phyloP scores from a whole-genome alignment of 1,140 invertebrate genomes.

The Drosophila pseudoananassae region DNA sequence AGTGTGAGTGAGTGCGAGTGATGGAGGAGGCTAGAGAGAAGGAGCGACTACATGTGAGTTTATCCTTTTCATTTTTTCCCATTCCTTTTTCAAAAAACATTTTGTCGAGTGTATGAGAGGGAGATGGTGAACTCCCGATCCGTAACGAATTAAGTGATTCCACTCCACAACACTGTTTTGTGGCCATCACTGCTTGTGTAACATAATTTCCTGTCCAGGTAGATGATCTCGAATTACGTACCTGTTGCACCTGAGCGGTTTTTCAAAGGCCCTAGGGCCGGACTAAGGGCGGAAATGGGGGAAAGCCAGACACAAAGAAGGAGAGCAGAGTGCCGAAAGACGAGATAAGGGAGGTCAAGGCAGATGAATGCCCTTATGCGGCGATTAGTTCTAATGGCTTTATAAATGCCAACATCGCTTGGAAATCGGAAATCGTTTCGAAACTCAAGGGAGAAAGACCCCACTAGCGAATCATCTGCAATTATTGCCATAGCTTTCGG shows the following conservation, averaged over 20 bases:
- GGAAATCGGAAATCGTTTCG: constrained; percentile 9
- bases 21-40: too few species aligned
- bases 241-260: constrained; percentile 37
- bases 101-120: too few species aligned
- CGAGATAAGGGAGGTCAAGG: constrained; percentile 8
- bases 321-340: constrained; percentile 1
- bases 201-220: constrained; percentile 36
- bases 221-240: constrained; percentile 29
- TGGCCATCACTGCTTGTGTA: background rate
- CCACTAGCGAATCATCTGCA: constrained; percentile 18
- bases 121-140: too few species aligned
- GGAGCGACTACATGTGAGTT: too few species aligned
- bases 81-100: too few species aligned
- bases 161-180: background rate
- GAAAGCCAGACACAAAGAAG: background rate
- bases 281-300: constrained; percentile 18
- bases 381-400: constrained; percentile 44
- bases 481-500: constrained; percentile 41
- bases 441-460: background rate
- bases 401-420: constrained; percentile 20
- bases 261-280: constrained; percentile 15
- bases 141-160: constrained; percentile 7
- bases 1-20: too few species aligned
- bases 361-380: background rate
- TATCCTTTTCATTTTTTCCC: too few species aligned